Percentiles rank a stretch among this genome's conserved stretches.
phyloP scores from a whole-genome alignment of 2,888 invertebrate genomes.

The Rotaria macrura region DNA sequence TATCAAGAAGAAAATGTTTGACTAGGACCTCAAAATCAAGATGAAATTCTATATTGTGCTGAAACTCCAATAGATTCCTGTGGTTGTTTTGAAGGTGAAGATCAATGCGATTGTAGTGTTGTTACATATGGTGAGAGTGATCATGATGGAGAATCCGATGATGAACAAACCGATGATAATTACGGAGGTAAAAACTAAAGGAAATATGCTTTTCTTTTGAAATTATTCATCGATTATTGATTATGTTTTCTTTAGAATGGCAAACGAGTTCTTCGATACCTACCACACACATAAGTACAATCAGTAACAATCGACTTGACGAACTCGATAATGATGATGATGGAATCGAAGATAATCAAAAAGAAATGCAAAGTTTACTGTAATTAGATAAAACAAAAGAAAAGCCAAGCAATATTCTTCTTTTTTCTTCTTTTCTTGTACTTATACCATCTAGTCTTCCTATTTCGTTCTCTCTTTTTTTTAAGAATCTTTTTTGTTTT shows the following conservation, averaged over 20 bases:
- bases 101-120: constrained; percentile 2
- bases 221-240: no score
- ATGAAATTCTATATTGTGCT: constrained; percentile 17
- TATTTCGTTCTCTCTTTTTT: background rate
- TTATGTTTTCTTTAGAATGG: background rate
- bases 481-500: background rate
- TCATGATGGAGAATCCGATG: background rate
- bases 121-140: background rate
- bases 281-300: background rate
- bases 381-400: background rate
- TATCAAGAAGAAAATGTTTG: background rate
- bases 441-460: background rate
- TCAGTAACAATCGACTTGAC: background rate
- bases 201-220: background rate
- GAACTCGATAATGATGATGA: background rate
- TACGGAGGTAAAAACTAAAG: background rate
- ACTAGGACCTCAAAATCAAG: background rate
- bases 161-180: constrained; percentile 10
- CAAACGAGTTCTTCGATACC: background rate
- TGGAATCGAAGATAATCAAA: background rate
- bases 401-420: background rate
- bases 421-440: background rate
- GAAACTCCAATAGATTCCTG: background rate
- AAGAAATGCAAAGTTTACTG: constrained; percentile 15
- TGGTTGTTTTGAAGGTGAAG: constrained; percentile 2